Base-by-base conservation (phyloP, 2,797 vertebrate species). In the Pangasius djambal region DNA sequence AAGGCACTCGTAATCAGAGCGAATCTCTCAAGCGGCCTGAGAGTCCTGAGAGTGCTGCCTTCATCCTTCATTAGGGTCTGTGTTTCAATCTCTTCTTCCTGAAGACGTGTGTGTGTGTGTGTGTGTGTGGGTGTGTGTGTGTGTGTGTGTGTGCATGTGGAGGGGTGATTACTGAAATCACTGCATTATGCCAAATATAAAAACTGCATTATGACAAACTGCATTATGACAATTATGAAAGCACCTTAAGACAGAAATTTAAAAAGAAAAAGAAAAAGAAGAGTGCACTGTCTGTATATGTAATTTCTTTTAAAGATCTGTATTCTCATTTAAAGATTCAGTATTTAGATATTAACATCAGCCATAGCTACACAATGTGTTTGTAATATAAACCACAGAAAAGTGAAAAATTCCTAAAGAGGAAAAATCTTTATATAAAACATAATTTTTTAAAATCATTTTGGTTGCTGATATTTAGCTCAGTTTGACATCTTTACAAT, bases 1-100 rank as follows among this genome's bases (percentile, higher is more conserved):
- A 87, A 83, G 88, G 18, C 70, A 70, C 72, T 90, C 72, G 25
- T 79, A 90, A 90, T 90, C 87, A 90, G 86, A 70, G 63, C n/a
- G 40, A 44, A 83, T 84, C 79, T 88, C 37, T 52, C 37, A 61
- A 69, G 83, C 15, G 31, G 77, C 82, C 40, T n/a, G 50, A 88
- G 85, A 84, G 78, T 59, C 50, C 55, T 84, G 70, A 65, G 57
- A 83, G 79, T 72, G 48, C 57, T 28, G 37, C 48, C 78, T 63
- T 57, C 44, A 13, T 69, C 61, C n/a, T 59, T 88, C 79, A 88
- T 90, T 61, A 83, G 63, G 48, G 37, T 63, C 50, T 65, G 48
- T 12, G 28, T 69, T 81, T 86, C 65, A 82, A 50, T 61, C 52
- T 28, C 48, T 15, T 55, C 57, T 52, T 79, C 44, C 74, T 87